Base-by-base conservation (phyloP, 2,797 vertebrate species). In the Microcaecilia unicolor region DNA sequence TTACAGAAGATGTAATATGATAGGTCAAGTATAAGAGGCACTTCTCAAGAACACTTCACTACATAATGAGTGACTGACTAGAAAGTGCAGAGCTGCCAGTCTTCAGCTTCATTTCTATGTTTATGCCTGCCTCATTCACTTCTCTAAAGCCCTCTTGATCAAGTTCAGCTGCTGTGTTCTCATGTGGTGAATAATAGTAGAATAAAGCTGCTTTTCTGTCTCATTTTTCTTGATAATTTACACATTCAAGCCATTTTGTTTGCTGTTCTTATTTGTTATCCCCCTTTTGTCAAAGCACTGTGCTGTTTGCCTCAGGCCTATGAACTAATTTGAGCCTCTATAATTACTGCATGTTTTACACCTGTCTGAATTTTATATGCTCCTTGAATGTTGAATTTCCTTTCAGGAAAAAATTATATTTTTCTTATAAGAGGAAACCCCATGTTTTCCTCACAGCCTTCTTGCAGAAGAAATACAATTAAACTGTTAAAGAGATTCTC, bases 331-430 rank as follows among this genome's bases (percentile, higher is more conserved):
- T 92, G 86, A 86, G 89, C 85, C 88, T 88, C 88, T 86, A 76
- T 97, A 97, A 97, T 96, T 93, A 91, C 85, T 47, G 83, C 79
- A 77, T 97, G 92, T 93, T 89, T 88, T 95, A 95, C 93, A 96
- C 92, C 93, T 96, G 92, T 95, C 92, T 93, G 90, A 72, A 67
- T 92, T 90, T 90, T 92, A 84, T 79, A 80, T 82, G 61, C 80
- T 74, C 76, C 84, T 78, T 69, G n/a, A n/a, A n/a, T n/a, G n/a
- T n/a, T n/a, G n/a, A n/a, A n/a, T n/a, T n/a, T n/a, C n/a, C n/a
- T n/a, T n/a, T n/a, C n/a, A n/a, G n/a, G n/a, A n/a, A n/a, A n/a
- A n/a, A n/a, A n/a, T n/a, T n/a, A n/a, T n/a, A 49, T 60, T 70
- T 69, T 74, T 75, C 62, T 51, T 55, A 58, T 16, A 34, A 46